Conservation (phyloP, 2,113 vertebrate species). For the Colossoma macropomum region DNA sequence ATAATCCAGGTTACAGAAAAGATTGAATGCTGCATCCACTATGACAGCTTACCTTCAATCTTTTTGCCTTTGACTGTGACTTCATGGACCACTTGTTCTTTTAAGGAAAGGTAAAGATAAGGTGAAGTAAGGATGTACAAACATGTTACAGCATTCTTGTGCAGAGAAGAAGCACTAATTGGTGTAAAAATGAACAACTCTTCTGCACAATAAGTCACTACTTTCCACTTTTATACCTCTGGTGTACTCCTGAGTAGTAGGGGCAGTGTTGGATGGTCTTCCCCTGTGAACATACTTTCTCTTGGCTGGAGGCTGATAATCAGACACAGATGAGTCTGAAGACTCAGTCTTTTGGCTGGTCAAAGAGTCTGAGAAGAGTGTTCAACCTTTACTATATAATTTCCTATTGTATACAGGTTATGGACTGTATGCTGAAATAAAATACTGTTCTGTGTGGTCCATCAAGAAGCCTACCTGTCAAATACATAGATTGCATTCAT, state of each 20-base stretch:
- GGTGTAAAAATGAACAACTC: background rate
- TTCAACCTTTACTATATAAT: background rate
- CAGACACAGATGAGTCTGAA: constrained; percentile 62
- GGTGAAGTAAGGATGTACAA: background rate
- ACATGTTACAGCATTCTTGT: background rate
- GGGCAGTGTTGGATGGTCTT: constrained; percentile 36
- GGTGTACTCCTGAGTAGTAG: constrained; percentile 37
- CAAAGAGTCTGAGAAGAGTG: constrained; percentile 38
- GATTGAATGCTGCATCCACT: background rate
- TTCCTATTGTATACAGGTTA: background rate
- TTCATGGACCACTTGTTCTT: constrained; percentile 82
- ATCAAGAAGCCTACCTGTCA: too few species aligned
- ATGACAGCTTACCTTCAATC: constrained; percentile 80
- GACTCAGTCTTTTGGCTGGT: constrained; percentile 28
- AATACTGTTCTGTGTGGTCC: too few species aligned
- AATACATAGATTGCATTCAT: too few species aligned
- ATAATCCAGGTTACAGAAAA: background rate
- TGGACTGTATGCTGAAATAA: background rate
- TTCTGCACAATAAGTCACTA: background rate
- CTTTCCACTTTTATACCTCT: constrained; percentile 61
- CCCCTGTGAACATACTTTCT: constrained; percentile 70
- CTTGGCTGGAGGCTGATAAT: constrained; percentile 77
- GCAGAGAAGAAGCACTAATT: background rate
- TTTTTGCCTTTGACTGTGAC: constrained; percentile 75
- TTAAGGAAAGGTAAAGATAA: constrained; percentile 14